Base-by-base conservation (phyloP, 2,113 vertebrate genomes). In the Rattus norvegicus region DNA sequence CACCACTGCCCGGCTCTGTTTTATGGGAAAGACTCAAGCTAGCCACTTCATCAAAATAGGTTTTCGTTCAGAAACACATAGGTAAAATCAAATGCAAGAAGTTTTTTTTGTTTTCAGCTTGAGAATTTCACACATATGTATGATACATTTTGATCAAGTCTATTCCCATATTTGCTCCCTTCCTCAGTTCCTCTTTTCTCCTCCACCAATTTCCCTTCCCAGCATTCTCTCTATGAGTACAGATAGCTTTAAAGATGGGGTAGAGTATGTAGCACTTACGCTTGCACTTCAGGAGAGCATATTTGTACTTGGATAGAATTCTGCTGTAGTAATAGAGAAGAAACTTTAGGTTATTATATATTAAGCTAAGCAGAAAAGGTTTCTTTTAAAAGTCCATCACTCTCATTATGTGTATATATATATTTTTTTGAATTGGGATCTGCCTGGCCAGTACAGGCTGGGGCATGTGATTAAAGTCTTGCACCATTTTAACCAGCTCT, bases 21-120 rank as follows among this genome's bases (percentile, higher is more conserved):
- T 91, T 16, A 26, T 85, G 39, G 14, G 28, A 70, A 65, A 88
- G 11, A 95, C 30, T 84, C 1, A 85, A n/a, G 14, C 69, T 24
- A 92, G 70, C 43, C 22, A 93, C 81, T 92, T 95, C 72, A 49
- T 36, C 56, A 39, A 92, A 96, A 28, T 76, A 19, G 2, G 11
- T 52, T 95, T 92, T 92, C 33, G 61, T 81, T 90, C 14, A 80
- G n/a, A 91, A 80, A 91, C 89, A 89, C 73, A 77, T 47, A 85
- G 14, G 24, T 43, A 49, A n/a, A 91, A 79, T 28, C 16, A 73
- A 93, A 81, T 43, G n/a, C 49, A 28, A 43, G 59, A 1, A 30
- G 39, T 39, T 72, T 91, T 33, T 61, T 86, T 80, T 13, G 75
- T 8, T 88, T n/a, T 75, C 11, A 3, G 67, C 47, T 52, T 52